Evolutionary conservation across 2,888 invertebrate genomes (phyloP).

Genomic region (Leptopilina syphax): DNA sequence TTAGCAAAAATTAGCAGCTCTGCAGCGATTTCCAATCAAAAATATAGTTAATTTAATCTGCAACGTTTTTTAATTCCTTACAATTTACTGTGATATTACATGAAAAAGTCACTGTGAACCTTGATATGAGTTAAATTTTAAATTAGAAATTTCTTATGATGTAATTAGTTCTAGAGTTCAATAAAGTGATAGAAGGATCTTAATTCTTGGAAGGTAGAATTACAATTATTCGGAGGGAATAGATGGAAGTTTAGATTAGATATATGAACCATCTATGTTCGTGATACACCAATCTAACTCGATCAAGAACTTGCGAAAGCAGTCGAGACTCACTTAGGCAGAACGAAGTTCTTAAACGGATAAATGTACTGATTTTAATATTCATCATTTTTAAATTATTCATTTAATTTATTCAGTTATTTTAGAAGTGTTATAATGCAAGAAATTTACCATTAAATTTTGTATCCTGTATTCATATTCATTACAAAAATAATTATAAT

Average conservation of each 20-base stretch:
- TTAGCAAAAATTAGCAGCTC: too few species aligned
- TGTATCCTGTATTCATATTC: too few species aligned
- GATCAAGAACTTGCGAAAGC: background rate
- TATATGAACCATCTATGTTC: background rate
- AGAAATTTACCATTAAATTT: too few species aligned
- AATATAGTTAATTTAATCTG: too few species aligned
- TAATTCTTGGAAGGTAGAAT: background rate
- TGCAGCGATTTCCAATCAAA: too few species aligned
- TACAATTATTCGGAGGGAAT: constrained; percentile 13
- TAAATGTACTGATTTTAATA: background rate
- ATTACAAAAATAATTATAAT: too few species aligned
- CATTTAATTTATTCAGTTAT: background rate
- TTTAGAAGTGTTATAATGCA: too few species aligned
- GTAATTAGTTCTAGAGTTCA: background rate
- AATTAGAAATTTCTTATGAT: background rate
- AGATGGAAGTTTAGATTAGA: constrained; percentile 11
- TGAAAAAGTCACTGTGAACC: too few species aligned
- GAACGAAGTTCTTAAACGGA: background rate
- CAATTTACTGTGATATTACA: too few species aligned
- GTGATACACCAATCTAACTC: constrained; percentile 10
- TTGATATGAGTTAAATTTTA: too few species aligned
- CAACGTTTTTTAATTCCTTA: too few species aligned
- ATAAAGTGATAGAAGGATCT: background rate
- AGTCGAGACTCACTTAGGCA: background rate
- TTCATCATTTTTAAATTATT: background rate